phyloP scores from a whole-genome alignment of 2,113 vertebrate genomes.

The Mionectes macconnelli region DNA sequence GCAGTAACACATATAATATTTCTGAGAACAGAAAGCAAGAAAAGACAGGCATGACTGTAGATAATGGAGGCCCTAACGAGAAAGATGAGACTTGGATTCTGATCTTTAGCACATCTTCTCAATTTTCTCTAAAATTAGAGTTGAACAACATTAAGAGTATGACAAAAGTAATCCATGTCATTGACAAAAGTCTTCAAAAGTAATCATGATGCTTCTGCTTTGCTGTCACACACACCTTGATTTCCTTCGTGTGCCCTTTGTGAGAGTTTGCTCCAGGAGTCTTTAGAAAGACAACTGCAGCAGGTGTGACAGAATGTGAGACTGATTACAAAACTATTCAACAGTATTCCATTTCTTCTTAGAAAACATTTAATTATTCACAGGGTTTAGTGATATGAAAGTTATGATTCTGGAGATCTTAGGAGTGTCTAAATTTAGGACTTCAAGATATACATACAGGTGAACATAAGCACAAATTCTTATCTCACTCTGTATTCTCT shows the following conservation, averaged over 20 bases:
- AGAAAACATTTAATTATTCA: neutral
- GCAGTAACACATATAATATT: neutral
- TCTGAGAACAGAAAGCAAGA: neutral
- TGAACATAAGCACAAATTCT: neutral
- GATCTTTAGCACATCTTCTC: neutral
- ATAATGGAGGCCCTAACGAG: neutral
- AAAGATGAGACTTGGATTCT: neutral
- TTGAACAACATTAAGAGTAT: neutral
- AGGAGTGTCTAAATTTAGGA: neutral
- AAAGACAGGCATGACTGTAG: neutral
- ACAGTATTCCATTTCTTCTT: neutral
- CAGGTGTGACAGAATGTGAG: neutral
- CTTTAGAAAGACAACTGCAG: neutral
- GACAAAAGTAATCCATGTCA: neutral
- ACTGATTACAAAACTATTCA: neutral
- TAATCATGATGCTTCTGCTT: neutral
- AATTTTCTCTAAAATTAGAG: neutral
- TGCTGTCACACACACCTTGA: neutral
- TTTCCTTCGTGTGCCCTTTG: neutral
- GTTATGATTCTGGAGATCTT: neutral
- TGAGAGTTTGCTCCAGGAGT: neutral
- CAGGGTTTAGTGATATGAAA: neutral
- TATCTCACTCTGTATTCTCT: neutral
- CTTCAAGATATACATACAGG: neutral
- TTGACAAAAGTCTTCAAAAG: neutral